These are phyloP conservation scores for Danio choprae DNA, from an alignment of 2,797 vertebrate genomes.

Conservation along the genomic window DNA sequence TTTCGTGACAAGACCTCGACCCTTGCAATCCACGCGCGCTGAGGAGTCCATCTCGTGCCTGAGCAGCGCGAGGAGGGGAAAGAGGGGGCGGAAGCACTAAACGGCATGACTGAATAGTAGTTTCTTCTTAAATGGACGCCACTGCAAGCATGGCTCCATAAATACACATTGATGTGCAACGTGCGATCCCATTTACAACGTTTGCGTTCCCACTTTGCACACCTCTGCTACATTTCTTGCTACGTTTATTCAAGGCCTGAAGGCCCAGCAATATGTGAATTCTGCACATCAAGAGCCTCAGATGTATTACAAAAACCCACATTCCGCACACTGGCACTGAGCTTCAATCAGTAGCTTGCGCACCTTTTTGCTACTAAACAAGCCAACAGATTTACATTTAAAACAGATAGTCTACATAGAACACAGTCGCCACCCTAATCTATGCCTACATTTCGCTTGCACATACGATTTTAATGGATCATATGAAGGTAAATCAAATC, in stretches of 20 bases:
- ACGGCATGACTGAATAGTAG: conserved; percentile 72
- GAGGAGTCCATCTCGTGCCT: conserved; percentile 75
- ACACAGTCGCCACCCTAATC: not conserved
- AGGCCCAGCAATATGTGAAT: conserved; percentile 11
- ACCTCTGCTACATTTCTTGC: conserved; percentile 6
- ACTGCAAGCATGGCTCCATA: conserved; percentile 65
- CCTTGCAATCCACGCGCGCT: conserved; percentile 66
- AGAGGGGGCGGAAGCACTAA: conserved; percentile 71
- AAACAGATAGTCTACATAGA: not conserved
- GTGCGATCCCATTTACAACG: not conserved
- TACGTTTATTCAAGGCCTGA: not conserved
- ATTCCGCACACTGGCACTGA: not conserved
- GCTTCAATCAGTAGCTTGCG: conserved; percentile 4
- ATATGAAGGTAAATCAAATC: not conserved
- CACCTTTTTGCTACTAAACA: not conserved
- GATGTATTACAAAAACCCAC: not conserved
- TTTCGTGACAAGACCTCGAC: conserved; percentile 67
- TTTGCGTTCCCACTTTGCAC: conserved; percentile 9
- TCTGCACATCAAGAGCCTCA: conserved; percentile 11
- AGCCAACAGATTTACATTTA: not conserved
- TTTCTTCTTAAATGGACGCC: conserved; percentile 80
- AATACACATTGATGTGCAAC: conserved; percentile 55
- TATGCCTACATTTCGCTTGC: not conserved
- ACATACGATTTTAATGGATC: not conserved
- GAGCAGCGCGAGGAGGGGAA: conserved; percentile 55